Percentiles rank a stretch among this genome's conserved stretches.
Evolutionary conservation across 37 sponge, comb jelly and placozoan genomes (phyloP).

Genomic region (Agelas oroides): DNA sequence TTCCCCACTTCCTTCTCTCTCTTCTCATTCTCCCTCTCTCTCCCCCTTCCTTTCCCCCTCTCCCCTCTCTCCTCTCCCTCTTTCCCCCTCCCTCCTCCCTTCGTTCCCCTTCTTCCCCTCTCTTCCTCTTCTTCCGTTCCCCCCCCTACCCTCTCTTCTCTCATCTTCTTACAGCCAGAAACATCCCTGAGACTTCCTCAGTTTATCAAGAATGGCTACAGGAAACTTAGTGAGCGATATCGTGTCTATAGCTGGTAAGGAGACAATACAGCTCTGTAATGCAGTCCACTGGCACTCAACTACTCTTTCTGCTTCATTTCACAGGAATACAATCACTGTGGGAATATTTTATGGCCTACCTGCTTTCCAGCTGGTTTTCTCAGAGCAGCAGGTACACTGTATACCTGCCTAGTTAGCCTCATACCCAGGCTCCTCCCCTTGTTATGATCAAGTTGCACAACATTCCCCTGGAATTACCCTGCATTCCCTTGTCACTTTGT

Average conservation of each 20-base stretch:
- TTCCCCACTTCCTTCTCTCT: neutral
- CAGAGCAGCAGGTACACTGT: conserved; percentile 54
- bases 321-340: conserved; percentile 71
- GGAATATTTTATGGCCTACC: conserved; percentile 86
- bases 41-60: neutral
- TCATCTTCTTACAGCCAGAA: too few species aligned
- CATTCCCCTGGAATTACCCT: too few species aligned
- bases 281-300: too few species aligned
- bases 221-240: conserved; percentile 33
- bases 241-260: conserved; percentile 62
- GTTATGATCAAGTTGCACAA: too few species aligned
- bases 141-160: too few species aligned
- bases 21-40: neutral
- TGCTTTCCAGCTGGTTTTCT: conserved; percentile 78
- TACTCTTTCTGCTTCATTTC: too few species aligned
- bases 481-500: too few species aligned
- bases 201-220: conserved; percentile 20
- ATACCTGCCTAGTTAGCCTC: neutral
- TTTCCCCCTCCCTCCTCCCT: neutral
- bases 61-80: neutral
- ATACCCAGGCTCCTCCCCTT: too few species aligned
- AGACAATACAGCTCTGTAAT: neutral
- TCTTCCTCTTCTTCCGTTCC: too few species aligned
- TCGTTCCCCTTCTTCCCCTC: neutral
- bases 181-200: conserved; percentile 9